phyloP scores from a whole-genome alignment of 2,888 invertebrate genomes.

The Tenthredo amoena region DNA sequence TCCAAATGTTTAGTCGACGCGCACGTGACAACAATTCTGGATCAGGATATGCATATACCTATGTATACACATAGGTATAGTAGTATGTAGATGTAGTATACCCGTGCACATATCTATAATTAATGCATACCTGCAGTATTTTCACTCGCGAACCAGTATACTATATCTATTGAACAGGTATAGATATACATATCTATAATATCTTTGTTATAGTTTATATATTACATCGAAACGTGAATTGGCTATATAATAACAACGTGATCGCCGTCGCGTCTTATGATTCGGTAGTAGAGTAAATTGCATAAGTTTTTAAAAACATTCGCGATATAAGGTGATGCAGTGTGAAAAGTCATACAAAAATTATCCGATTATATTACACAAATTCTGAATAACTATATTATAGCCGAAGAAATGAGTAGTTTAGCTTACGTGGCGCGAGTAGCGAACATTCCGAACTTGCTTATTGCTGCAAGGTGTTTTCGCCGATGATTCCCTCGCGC shows the following conservation, averaged over 20 bases:
- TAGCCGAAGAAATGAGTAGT: background rate
- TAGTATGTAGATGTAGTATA: background rate
- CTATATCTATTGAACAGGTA: background rate
- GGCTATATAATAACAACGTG: background rate
- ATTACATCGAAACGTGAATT: background rate
- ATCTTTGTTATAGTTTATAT: background rate
- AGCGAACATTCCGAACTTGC: constrained; percentile 35
- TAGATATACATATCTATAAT: background rate
- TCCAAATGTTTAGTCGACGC: constrained; percentile 26
- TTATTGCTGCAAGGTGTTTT: constrained; percentile 44
- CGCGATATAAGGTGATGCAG: background rate
- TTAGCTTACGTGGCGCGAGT: constrained; percentile 47
- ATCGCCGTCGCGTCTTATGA: background rate
- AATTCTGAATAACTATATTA: background rate
- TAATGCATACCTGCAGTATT: constrained; percentile 1
- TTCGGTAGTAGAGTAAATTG: background rate
- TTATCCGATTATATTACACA: background rate
- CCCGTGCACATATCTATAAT: background rate
- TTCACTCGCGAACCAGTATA: background rate
- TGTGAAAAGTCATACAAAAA: background rate
- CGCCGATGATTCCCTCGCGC: constrained; percentile 26
- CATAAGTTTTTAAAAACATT: background rate
- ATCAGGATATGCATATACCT: background rate
- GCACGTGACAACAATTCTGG: constrained; percentile 47
- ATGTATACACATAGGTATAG: background rate